phyloP scores from a whole-genome alignment of 2,113 vertebrate genomes.

The Protobothrops flavoviridis region DNA sequence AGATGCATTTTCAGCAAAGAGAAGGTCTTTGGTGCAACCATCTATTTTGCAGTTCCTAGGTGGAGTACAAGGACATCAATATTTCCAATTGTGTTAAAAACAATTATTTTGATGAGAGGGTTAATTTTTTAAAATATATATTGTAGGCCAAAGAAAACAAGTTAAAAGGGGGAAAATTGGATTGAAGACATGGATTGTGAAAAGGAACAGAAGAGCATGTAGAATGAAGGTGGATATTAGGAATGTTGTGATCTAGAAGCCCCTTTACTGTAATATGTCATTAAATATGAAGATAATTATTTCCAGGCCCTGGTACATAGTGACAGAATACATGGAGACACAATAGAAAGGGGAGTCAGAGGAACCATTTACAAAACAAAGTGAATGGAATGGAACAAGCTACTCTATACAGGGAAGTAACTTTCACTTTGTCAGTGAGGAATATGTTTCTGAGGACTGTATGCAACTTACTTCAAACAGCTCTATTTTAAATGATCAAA shows the following conservation, averaged over 20 bases:
- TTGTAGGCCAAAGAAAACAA: background rate
- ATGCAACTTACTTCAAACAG: fast-evolving
- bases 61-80: background rate
- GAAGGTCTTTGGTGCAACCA: background rate
- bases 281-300: background rate
- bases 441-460: background rate
- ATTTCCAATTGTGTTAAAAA: background rate
- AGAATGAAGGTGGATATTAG: background rate
- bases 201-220: background rate
- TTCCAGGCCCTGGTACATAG: background rate
- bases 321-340: background rate
- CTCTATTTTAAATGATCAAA: background rate
- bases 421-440: background rate
- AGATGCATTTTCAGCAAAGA: background rate
- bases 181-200: background rate
- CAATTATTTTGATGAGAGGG: background rate
- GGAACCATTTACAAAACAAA: too few species aligned
- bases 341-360: background rate
- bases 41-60: background rate
- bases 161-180: background rate
- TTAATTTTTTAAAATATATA: background rate
- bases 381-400: background rate
- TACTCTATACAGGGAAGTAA: fast-evolving
- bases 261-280: background rate
- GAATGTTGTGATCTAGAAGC: background rate